Percentiles rank a stretch among this genome's conserved stretches.
Evolutionary conservation across 1,140 invertebrate genomes (phyloP).

Genomic region (Sipha flava): DNA sequence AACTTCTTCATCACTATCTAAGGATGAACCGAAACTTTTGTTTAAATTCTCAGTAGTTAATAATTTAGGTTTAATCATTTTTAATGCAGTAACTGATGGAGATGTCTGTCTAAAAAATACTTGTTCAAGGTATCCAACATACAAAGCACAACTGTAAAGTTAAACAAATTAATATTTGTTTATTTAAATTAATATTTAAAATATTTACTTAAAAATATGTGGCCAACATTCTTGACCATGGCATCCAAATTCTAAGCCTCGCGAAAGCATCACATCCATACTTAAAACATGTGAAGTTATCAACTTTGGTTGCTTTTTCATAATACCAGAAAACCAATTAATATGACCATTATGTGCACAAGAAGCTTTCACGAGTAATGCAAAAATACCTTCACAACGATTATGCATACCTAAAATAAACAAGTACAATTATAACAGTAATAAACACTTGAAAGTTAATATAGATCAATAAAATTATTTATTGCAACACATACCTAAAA

Average conservation of each 20-base stretch:
- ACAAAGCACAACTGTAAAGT: constrained; percentile 60
- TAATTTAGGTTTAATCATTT: constrained; percentile 9
- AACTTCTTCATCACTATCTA: constrained; percentile 61
- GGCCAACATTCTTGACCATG: constrained; percentile 87
- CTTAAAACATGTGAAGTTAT: constrained; percentile 75
- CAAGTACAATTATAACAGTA: neutral
- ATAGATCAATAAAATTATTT: neutral
- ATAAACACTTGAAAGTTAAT: neutral
- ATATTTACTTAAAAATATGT: constrained; percentile 72
- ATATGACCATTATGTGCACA: constrained; percentile 48
- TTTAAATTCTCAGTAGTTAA: constrained; percentile 44
- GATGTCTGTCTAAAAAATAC: constrained; percentile 62
- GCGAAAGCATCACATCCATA: constrained; percentile 71
- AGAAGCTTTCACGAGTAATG: constrained; percentile 65
- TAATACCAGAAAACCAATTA: constrained; percentile 41
- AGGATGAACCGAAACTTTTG: constrained; percentile 47
- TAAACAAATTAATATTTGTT: neutral
- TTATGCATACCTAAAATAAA: constrained; percentile 60
- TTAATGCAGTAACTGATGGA: neutral
- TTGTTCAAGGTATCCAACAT: constrained; percentile 81
- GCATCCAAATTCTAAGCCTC: constrained; percentile 79
- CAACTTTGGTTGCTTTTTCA: constrained; percentile 34
- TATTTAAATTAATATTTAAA: neutral
- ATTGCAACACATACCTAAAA: constrained; percentile 50
- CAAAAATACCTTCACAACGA: constrained; percentile 71